These are phyloP conservation scores for Clarias laeviceps DNA, from an alignment of 2,797 vertebrate genomes.

Conservation along the genomic window DNA sequence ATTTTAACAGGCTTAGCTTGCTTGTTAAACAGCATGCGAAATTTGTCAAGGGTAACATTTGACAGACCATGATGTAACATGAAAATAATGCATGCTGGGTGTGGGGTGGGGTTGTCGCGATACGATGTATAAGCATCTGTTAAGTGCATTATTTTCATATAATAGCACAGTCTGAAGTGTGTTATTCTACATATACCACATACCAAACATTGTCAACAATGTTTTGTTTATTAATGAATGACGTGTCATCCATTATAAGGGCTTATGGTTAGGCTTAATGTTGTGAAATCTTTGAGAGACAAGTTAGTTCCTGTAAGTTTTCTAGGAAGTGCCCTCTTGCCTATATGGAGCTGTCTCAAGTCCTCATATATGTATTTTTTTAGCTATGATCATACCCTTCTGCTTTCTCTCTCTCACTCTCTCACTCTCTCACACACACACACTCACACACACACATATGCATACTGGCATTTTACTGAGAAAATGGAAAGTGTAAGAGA, in stretches of 20 bases:
- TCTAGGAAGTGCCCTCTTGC: conserved; percentile 16
- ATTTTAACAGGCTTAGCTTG: not conserved
- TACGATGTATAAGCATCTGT: too few species aligned
- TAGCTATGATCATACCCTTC: too few species aligned
- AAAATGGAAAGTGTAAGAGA: too few species aligned
- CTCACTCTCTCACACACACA: too few species aligned
- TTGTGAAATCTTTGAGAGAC: not conserved
- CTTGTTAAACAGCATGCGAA: too few species aligned
- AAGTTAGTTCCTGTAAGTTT: not conserved
- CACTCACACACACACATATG: too few species aligned
- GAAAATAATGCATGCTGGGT: not conserved
- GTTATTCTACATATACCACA: not conserved
- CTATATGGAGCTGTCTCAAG: conserved; percentile 27
- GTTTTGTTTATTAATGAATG: not conserved
- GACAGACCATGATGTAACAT: not conserved
- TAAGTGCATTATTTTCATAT: not conserved
- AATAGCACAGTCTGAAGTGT: too few species aligned
- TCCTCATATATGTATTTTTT: not conserved
- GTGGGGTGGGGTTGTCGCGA: too few species aligned
- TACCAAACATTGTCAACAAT: not conserved
- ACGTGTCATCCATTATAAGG: not conserved
- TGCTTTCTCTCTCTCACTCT: too few species aligned
- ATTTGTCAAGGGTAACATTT: not conserved
- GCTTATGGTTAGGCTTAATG: not conserved
- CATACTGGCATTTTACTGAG: too few species aligned